These are phyloP conservation scores for Okamejei kenojei DNA, from an alignment of 2,797 vertebrate species.

Conservation along the genomic window DNA sequence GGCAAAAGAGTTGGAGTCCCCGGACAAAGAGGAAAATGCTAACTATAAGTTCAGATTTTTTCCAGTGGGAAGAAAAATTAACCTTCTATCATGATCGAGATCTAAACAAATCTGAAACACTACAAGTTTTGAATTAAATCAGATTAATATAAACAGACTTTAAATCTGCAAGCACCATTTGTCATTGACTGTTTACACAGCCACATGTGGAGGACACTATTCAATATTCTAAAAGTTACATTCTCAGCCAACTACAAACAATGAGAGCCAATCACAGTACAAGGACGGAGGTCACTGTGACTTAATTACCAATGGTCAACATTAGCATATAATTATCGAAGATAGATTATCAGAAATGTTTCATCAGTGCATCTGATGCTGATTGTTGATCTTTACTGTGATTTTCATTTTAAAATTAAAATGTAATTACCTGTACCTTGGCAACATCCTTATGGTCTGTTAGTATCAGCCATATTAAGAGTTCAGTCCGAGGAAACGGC, in stretches of 20 bases:
- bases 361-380: too few relatives aligned
- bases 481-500: neutral
- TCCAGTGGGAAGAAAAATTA: neutral
- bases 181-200: slow-evolving; percentile 7
- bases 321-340: neutral
- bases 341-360: neutral
- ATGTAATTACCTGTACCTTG: neutral
- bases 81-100: neutral
- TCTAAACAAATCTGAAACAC: slow-evolving; percentile 26
- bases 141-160: slow-evolving; percentile 15
- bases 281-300: neutral
- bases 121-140: slow-evolving; percentile 3
- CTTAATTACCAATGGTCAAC: neutral
- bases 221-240: neutral
- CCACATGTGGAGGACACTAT: neutral
- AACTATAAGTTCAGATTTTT: neutral
- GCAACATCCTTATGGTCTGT: neutral
- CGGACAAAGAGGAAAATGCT: neutral
- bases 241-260: slow-evolving; percentile 1
- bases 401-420: neutral
- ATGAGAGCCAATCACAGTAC: slow-evolving; percentile 2
- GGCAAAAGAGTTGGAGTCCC: neutral
- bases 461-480: neutral
- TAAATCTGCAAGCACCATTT: slow-evolving; percentile 12
- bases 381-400: neutral